Conservation (phyloP, 1,140 invertebrate species). For the Trichonephila clavipes region DNA sequence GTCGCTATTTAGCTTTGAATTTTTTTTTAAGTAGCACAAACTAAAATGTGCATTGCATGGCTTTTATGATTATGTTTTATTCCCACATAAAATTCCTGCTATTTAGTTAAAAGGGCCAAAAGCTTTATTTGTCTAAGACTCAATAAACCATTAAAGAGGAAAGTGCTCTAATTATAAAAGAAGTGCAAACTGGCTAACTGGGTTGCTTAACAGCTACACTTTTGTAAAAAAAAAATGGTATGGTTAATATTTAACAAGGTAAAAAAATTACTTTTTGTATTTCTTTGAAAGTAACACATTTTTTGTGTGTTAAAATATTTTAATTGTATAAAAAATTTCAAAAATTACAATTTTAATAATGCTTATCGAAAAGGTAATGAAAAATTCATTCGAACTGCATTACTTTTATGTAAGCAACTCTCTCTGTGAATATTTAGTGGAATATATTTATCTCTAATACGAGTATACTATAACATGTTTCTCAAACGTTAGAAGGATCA, state of each 20-base stretch:
- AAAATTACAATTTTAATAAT: no score
- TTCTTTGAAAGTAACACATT: neutral
- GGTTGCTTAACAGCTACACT: neutral
- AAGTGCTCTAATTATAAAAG: slow-evolving; percentile 1
- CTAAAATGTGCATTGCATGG: no score
- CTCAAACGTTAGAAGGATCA: no score
- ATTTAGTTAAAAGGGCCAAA: neutral
- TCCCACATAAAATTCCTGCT: neutral
- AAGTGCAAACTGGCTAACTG: neutral
- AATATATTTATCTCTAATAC: no score
- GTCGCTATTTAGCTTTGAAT: neutral
- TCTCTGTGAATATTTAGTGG: no score
- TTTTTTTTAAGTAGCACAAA: no score
- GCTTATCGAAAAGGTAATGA: no score
- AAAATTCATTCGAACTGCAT: no score
- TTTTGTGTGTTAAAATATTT: neutral
- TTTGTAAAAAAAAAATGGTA: neutral
- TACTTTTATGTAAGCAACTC: no score
- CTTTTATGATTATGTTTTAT: neutral
- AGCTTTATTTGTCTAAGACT: neutral
- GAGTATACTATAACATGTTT: no score
- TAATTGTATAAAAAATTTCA: no score
- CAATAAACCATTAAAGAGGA: neutral
- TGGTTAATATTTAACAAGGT: neutral
- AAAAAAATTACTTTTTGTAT: neutral